Conservation (phyloP, 2,888 invertebrate species). For the Cryptops parisi region DNA sequence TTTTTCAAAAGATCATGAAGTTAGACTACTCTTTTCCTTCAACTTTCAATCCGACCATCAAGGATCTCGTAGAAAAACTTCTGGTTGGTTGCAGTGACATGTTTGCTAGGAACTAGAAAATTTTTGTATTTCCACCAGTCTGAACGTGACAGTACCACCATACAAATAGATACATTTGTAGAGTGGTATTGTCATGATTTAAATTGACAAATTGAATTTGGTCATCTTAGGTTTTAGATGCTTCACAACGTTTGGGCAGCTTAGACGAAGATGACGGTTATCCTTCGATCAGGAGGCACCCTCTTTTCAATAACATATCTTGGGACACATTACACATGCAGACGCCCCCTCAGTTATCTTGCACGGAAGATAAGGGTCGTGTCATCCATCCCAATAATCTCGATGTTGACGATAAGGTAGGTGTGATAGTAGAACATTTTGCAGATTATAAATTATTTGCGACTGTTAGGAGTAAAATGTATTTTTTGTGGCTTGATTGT, state of each 20-base stretch:
- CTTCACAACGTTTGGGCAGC: constrained; percentile 65
- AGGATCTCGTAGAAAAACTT: constrained; percentile 71
- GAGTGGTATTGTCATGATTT: too few relatives aligned
- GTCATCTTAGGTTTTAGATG: constrained; percentile 46
- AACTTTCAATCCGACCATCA: constrained; percentile 71
- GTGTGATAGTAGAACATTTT: not conserved
- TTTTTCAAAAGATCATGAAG: constrained; percentile 87
- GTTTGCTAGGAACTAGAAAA: too few relatives aligned
- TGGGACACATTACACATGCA: constrained; percentile 64
- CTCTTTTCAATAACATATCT: constrained; percentile 67
- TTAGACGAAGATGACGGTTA: constrained; percentile 53
- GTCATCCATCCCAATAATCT: not conserved
- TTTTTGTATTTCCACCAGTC: too few relatives aligned
- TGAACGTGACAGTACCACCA: too few relatives aligned
- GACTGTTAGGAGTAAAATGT: not conserved
- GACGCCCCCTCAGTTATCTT: constrained; percentile 57
- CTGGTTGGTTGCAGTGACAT: constrained; percentile 50
- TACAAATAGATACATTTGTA: too few relatives aligned
- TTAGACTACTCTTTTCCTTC: constrained; percentile 84
- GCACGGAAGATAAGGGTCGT: not conserved
- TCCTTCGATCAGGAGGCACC: constrained; percentile 66
- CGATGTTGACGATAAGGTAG: not conserved
- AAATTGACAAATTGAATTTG: constrained; percentile 9
- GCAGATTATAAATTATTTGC: not conserved
- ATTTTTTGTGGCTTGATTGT: constrained; percentile 10